Percentiles rank a stretch among this genome's conserved stretches.
Conservation (phyloP, 2,797 vertebrate species). For the Esox masquinongy region DNA sequence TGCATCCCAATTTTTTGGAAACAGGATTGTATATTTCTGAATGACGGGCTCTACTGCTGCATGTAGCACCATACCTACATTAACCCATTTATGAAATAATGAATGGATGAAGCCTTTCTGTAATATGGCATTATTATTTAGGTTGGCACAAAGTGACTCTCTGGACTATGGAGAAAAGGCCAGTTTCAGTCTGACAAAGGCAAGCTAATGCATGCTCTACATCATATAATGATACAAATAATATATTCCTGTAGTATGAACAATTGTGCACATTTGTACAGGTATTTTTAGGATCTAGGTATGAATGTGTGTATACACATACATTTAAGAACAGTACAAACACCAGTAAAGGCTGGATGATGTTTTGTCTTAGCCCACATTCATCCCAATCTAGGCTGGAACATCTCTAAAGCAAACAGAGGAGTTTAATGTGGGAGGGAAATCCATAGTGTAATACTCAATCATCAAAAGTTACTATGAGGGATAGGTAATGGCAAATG, state of each 20-base stretch:
- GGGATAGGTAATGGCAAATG: slow-evolving; percentile 21
- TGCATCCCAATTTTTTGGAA: no score
- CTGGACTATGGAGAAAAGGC: slow-evolving; percentile 50
- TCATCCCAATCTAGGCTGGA: slow-evolving; percentile 32
- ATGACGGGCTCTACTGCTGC: slow-evolving; percentile 39
- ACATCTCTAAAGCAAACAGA: slow-evolving; percentile 18
- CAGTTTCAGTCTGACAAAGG: slow-evolving; percentile 68
- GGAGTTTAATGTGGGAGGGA: slow-evolving; percentile 29
- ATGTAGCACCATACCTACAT: slow-evolving; percentile 49
- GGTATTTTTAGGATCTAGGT: slow-evolving; percentile 23
- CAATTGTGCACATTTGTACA: slow-evolving; percentile 11
- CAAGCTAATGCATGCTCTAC: slow-evolving; percentile 50
- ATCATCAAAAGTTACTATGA: slow-evolving; percentile 10
- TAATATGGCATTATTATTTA: slow-evolving; percentile 40
- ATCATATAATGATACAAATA: slow-evolving; percentile 82
- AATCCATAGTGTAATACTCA: slow-evolving; percentile 6
- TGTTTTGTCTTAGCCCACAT: slow-evolving; percentile 18
- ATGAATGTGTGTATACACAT: slow-evolving; percentile 23
- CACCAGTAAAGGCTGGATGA: slow-evolving; percentile 15
- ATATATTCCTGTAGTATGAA: slow-evolving; percentile 61
- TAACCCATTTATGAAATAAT: slow-evolving; percentile 23
- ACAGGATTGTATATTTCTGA: no score
- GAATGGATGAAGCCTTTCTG: slow-evolving; percentile 14
- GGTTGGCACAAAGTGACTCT: slow-evolving; percentile 44
- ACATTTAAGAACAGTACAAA: slow-evolving; percentile 16